A percentile compares a stretch with the other conserved stretches of the same genome.
These are phyloP conservation scores for Paraplagusia blochii DNA, from an alignment of 2,113 vertebrate species.

Conservation along the genomic window DNA sequence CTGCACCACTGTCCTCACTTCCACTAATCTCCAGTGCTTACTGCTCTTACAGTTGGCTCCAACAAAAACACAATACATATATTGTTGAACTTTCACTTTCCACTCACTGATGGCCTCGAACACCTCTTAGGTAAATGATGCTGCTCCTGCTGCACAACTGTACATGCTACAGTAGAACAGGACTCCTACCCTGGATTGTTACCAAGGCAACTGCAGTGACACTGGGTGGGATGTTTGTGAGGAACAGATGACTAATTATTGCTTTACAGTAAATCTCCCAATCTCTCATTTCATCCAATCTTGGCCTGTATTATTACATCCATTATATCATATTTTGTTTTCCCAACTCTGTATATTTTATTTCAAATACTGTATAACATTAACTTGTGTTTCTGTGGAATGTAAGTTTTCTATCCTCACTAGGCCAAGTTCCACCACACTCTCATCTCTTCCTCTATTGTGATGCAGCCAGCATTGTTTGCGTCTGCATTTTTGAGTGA, in stretches of 20 bases:
- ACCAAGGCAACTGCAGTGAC: slow-evolving; percentile 49
- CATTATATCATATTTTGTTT: not conserved
- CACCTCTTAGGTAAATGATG: slow-evolving; percentile 7
- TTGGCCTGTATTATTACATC: no score
- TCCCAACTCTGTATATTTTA: not conserved
- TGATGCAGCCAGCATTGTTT: not conserved
- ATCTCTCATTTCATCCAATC: slow-evolving; percentile 33
- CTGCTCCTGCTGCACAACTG: slow-evolving; percentile 12
- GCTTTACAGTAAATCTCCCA: slow-evolving; percentile 41
- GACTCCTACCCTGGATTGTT: slow-evolving; percentile 30
- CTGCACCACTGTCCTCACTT: not conserved
- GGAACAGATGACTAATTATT: slow-evolving; percentile 44
- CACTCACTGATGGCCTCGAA: slow-evolving; percentile 24
- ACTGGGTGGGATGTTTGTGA: slow-evolving; percentile 27
- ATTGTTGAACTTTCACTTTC: slow-evolving; percentile 17
- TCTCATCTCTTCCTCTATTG: slow-evolving; percentile 6
- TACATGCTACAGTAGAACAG: slow-evolving; percentile 9
- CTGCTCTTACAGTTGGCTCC: no score
- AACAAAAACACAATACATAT: no score
- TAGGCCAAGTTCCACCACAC: not conserved
- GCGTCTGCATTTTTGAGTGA: slow-evolving; percentile 7
- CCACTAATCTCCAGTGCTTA: no score
- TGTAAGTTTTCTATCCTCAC: not conserved
- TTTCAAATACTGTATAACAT: not conserved
- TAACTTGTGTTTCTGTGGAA: no score